A percentile compares a stretch with the other conserved stretches of the same genome.
phyloP scores from a whole-genome alignment of 2,888 invertebrate species.

The Dasysyrphus tricinctus region DNA sequence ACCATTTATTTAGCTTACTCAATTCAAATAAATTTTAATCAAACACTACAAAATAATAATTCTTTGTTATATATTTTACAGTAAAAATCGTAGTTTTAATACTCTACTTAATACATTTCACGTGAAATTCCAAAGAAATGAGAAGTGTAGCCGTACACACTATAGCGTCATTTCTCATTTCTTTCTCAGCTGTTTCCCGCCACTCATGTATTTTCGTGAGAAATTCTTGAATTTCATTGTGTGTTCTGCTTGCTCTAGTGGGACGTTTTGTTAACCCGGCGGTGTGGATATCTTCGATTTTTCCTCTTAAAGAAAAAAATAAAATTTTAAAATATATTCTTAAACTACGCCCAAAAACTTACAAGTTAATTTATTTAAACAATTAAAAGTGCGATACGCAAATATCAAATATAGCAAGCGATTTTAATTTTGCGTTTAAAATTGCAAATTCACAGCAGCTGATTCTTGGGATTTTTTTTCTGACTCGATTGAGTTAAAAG shows the following conservation, averaged over 20 bases:
- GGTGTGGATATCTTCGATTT: constrained; percentile 43
- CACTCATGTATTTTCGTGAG: constrained; percentile 69
- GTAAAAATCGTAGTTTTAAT: constrained; percentile 25
- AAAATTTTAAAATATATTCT: constrained; percentile 35
- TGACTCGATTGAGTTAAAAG: constrained; percentile 15
- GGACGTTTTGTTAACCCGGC: constrained; percentile 64
- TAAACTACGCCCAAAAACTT: constrained; percentile 34
- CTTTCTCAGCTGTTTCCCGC: constrained; percentile 75
- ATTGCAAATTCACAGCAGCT: constrained; percentile 65
- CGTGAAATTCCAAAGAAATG: constrained; percentile 18
- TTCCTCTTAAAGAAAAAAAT: constrained; percentile 32
- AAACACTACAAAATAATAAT: neutral
- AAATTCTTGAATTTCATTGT: constrained; percentile 71
- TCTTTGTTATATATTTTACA: neutral
- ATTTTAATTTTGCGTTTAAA: constrained; percentile 46
- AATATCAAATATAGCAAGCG: constrained; percentile 17
- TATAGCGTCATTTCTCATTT: constrained; percentile 73
- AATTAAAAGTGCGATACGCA: constrained; percentile 11
- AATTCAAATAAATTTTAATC: constrained; percentile 8
- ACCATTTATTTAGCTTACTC: constrained; percentile 22
- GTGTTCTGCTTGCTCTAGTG: constrained; percentile 60
- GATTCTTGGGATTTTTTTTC: constrained; percentile 56
- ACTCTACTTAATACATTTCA: neutral
- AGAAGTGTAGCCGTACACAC: constrained; percentile 67
- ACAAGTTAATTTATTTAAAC: constrained; percentile 20